Percentiles rank a stretch among this genome's conserved stretches.
These are phyloP conservation scores for Falco cherrug DNA, from an alignment of 2,797 vertebrate species.

Conservation along the genomic window DNA sequence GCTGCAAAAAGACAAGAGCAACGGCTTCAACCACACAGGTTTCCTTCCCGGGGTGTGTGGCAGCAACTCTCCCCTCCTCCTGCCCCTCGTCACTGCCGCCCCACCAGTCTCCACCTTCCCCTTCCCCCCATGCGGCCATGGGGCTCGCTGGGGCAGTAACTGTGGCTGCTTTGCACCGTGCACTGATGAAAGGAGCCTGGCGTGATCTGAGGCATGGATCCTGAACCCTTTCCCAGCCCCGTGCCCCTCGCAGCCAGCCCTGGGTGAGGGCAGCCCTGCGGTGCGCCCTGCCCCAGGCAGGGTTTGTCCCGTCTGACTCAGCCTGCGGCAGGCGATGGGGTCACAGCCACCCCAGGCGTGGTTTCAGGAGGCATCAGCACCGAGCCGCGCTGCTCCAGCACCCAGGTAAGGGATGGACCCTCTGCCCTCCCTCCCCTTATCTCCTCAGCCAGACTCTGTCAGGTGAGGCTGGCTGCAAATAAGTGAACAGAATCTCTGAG, in stretches of 20 bases:
- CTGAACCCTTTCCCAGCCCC: neutral
- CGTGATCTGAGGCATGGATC: rapidly evolving
- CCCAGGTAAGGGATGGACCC: neutral
- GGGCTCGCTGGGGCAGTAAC: neutral
- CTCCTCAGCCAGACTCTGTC: too few relatives aligned
- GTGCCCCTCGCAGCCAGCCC: too few relatives aligned
- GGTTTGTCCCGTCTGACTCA: rapidly evolving
- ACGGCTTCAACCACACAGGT: neutral
- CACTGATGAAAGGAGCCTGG: rapidly evolving
- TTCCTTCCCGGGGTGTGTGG: rapidly evolving
- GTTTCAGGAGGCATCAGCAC: neutral
- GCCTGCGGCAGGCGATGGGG: neutral
- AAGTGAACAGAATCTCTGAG: neutral
- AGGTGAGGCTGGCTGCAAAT: neutral
- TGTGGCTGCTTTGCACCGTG: rapidly evolving
- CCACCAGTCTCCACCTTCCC: neutral
- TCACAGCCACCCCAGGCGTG: rapidly evolving
- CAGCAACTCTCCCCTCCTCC: neutral
- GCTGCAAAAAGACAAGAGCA: slow-evolving; percentile 61
- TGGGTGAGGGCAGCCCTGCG: neutral
- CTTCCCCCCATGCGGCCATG: rapidly evolving
- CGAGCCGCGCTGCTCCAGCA: neutral
- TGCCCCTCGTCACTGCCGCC: neutral
- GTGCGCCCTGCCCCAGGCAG: neutral
- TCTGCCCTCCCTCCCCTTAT: too few relatives aligned